Percentiles rank a stretch among this genome's conserved stretches.
Conservation (phyloP, 1,140 invertebrate species). For the Ceratosolen solmsi region DNA sequence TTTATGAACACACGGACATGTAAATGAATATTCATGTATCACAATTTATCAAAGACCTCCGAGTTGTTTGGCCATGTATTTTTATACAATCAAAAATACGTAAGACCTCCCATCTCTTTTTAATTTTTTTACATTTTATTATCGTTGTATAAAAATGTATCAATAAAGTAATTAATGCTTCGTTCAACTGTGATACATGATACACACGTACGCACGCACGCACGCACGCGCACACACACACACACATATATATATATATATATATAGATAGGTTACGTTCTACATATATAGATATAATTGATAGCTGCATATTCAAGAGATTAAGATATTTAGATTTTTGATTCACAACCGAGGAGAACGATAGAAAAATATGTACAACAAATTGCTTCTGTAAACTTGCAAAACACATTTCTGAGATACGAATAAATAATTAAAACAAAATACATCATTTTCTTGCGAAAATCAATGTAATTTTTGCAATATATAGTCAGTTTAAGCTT, state of each 20-base stretch:
- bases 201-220: neutral
- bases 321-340: neutral
- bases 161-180: neutral
- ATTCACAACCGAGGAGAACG: conserved; percentile 14
- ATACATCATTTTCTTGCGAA: neutral
- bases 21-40: too few species aligned
- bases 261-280: conserved; percentile 11
- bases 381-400: conserved; percentile 54
- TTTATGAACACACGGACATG: neutral
- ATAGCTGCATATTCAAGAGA: too few species aligned
- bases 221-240: too few species aligned
- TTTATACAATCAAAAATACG: too few species aligned
- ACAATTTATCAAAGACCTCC: too few species aligned
- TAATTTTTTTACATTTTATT: neutral
- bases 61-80: too few species aligned
- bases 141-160: neutral
- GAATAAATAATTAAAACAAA: conserved; percentile 55
- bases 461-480: neutral
- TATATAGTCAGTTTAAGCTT: too few species aligned
- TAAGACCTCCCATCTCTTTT: too few species aligned
- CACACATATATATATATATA: neutral
- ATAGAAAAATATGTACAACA: conserved; percentile 24
- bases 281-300: neutral
- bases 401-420: conserved; percentile 55
- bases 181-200: too few species aligned